Evolutionary conservation across 2,797 vertebrate species (phyloP), one percentile per base, ranked within the genome.

Genomic region (Ibycter americanus): DNA sequence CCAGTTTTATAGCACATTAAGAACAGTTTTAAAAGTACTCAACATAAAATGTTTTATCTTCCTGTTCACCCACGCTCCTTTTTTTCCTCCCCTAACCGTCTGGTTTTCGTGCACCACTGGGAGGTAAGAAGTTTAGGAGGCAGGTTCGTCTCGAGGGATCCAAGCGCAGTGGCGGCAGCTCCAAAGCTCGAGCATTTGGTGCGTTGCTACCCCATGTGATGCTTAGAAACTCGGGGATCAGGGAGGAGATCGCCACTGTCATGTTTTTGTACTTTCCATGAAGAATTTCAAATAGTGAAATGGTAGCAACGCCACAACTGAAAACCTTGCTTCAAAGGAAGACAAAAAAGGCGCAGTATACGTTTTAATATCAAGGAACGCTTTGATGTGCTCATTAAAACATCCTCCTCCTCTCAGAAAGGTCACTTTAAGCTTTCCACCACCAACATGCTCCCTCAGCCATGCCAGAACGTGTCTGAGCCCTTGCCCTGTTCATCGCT

Each of bases 1-100:
- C 47, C 65, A 7, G 58, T 94, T 96, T 96, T 94, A 89, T 59
- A 88, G 94, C 70, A 44, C 89, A 93, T 87, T 90, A 91, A 91
- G 67, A 91, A 79, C 59, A 59, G 51, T 32, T 86, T 72, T 55
- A 59, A 94, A 94, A 96, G 86, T 83, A 31, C 74, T 93, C 70
- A 49, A 14, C 79, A 20, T 55, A 79, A 96, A 91, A 91, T 19
- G 80, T 36, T 91, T 73, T 9, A 78, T 90, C 54, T 47, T 56
- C 29, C 42, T 40, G 52, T 52, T 89, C 22, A 52, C 83, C 90
- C 67, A 20, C 15, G 25, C 85, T 84, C 80, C 70, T 63, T 52
- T 73, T 56, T 4, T 38, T 8, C 26, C 12, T 19, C 15, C 63
- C 49, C 14, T 3, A 15, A 12, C 17, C 0, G 1, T 2, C n/a